Evolutionary conservation across 2,113 vertebrate species (phyloP).

Genomic region (Mus spicilegus): DNA sequence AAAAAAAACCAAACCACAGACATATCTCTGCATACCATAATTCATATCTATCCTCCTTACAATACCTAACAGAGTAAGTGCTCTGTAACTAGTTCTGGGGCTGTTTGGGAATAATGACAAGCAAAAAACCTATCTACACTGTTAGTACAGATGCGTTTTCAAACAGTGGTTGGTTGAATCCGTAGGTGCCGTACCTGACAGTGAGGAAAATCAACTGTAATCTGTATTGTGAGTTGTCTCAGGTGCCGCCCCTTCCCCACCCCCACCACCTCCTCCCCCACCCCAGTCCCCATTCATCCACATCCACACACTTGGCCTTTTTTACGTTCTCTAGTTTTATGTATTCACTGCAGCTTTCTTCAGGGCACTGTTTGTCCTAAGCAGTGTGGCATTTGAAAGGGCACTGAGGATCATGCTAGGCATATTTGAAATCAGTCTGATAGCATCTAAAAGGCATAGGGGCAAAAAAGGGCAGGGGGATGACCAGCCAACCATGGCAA

Average conservation of each 20-base stretch:
- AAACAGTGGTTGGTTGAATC: background rate
- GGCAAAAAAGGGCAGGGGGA: background rate
- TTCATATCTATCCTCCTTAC: background rate
- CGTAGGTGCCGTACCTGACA: too few relatives aligned
- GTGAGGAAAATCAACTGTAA: too few relatives aligned
- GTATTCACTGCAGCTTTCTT: background rate
- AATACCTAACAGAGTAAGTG: background rate
- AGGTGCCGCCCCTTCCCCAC: background rate
- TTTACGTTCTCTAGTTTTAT: background rate
- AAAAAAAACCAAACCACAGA: background rate
- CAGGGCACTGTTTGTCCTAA: slow-evolving; percentile 3
- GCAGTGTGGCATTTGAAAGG: slow-evolving; percentile 32
- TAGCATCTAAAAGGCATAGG: slow-evolving; percentile 38
- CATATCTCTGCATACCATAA: background rate
- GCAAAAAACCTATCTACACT: background rate
- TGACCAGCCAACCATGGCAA: background rate
- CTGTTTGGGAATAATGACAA: background rate
- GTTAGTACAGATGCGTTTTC: background rate
- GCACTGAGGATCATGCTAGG: background rate
- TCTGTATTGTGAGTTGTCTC: background rate
- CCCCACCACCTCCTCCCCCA: rapidly evolving
- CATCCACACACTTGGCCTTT: too few relatives aligned
- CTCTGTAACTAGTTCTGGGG: background rate
- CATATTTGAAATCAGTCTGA: background rate
- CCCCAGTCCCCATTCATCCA: too few relatives aligned